phyloP scores from a whole-genome alignment of 2,888 invertebrate species.

The Amitus sp. region DNA sequence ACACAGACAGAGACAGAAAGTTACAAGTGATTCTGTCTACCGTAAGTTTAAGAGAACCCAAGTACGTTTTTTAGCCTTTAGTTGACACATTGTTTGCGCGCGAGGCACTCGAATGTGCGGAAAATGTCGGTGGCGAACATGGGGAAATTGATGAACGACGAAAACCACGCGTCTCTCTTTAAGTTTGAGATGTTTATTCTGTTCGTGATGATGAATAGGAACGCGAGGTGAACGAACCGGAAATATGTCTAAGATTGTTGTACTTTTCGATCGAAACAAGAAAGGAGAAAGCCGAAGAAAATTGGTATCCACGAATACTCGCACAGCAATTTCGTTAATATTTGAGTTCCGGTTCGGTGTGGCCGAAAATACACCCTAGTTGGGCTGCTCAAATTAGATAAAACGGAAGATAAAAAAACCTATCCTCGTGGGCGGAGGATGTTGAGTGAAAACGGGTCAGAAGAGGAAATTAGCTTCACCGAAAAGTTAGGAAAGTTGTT shows the following conservation, averaged over 20 bases:
- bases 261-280: not conserved
- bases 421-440: constrained; percentile 23
- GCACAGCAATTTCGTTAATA: not conserved
- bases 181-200: constrained; percentile 60
- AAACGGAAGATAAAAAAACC: constrained; percentile 14
- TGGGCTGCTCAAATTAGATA: constrained; percentile 36
- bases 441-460: constrained; percentile 28
- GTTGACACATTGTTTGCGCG: constrained; percentile 26
- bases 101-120: constrained; percentile 47
- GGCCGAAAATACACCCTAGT: too few species aligned
- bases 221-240: not conserved
- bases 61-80: constrained; percentile 14
- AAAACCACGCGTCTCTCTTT: constrained; percentile 43
- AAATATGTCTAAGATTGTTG: not conserved
- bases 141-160: constrained; percentile 5
- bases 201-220: constrained; percentile 30
- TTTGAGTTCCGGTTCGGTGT: not conserved
- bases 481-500: constrained; percentile 25
- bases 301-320: not conserved
- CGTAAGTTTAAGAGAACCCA: constrained; percentile 38
- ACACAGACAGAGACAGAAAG: constrained; percentile 16
- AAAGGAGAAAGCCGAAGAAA: not conserved
- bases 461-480: constrained; percentile 18
- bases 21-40: constrained; percentile 58
- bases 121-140: constrained; percentile 43